phyloP scores from a whole-genome alignment of 2,113 vertebrate species.

The Heterochromis multidens region DNA sequence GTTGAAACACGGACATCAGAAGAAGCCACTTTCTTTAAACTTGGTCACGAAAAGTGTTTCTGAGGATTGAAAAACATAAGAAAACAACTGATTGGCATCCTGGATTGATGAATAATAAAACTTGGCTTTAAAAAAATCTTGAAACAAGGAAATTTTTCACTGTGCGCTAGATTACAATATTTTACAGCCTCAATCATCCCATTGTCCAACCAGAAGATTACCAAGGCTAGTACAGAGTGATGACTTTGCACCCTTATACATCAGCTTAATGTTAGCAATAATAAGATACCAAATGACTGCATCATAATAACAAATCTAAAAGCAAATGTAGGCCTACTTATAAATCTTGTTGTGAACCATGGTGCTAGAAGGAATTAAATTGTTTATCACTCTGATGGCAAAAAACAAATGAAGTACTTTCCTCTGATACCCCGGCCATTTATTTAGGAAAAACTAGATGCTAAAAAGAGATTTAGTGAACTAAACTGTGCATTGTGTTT shows the following conservation, averaged over 20 bases:
- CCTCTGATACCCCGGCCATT: not conserved
- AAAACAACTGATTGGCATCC: not conserved
- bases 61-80: not conserved
- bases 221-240: not conserved
- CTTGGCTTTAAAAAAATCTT: not conserved
- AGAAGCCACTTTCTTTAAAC: not conserved
- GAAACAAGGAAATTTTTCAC: not conserved
- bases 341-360: not conserved
- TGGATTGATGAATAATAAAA: not conserved
- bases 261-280: not conserved
- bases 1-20: accelerated
- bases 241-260: not conserved
- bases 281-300: not conserved
- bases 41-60: not conserved
- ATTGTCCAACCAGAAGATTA: not conserved
- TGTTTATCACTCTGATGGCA: not conserved
- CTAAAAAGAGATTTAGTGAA: no score
- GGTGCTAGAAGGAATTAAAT: not conserved
- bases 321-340: not conserved
- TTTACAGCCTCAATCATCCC: no score
- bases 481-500: not conserved
- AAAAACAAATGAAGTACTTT: no score
- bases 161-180: no score
- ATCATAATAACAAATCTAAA: not conserved
- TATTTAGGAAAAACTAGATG: not conserved